phyloP scores from a whole-genome alignment of 2,113 vertebrate genomes.

The Colossoma macropomum region DNA sequence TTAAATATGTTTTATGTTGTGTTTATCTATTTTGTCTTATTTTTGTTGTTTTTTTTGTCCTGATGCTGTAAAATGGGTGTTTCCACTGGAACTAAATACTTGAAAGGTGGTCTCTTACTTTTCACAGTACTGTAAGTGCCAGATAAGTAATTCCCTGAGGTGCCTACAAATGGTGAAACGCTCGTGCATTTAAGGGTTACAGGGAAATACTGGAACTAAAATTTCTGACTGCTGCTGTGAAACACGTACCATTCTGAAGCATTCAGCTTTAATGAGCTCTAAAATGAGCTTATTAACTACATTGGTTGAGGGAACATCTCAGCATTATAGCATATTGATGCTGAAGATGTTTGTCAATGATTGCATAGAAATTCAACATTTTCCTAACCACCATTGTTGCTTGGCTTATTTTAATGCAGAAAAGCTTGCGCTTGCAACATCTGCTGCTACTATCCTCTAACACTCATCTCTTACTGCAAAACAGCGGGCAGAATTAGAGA shows the following conservation, averaged over 20 bases:
- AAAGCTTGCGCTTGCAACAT: conserved; percentile 18
- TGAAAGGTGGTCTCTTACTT: too few relatives aligned
- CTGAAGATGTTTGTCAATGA: not conserved
- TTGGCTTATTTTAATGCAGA: conserved; percentile 11
- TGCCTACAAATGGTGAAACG: too few relatives aligned
- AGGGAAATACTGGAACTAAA: too few relatives aligned
- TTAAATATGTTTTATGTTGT: too few relatives aligned
- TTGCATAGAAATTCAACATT: not conserved
- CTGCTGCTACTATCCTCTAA: not conserved
- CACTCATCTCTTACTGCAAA: conserved; percentile 31
- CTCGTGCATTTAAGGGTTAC: too few relatives aligned
- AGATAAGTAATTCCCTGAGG: too few relatives aligned
- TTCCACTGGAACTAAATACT: too few relatives aligned
- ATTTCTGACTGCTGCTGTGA: not conserved
- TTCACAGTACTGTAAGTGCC: too few relatives aligned
- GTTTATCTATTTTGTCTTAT: too few relatives aligned
- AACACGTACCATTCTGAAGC: not conserved
- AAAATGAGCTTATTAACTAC: not conserved
- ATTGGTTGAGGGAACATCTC: not conserved
- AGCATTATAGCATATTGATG: not conserved
- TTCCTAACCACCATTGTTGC: not conserved
- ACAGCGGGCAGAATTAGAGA: conserved; percentile 30
- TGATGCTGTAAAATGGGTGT: too few relatives aligned
- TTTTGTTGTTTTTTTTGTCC: too few relatives aligned
- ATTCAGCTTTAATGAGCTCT: not conserved